Percentiles rank a stretch among this genome's conserved stretches.
Evolutionary conservation across 2,113 vertebrate genomes (phyloP).

Genomic region (Dicerorhinus sumatrensis): DNA sequence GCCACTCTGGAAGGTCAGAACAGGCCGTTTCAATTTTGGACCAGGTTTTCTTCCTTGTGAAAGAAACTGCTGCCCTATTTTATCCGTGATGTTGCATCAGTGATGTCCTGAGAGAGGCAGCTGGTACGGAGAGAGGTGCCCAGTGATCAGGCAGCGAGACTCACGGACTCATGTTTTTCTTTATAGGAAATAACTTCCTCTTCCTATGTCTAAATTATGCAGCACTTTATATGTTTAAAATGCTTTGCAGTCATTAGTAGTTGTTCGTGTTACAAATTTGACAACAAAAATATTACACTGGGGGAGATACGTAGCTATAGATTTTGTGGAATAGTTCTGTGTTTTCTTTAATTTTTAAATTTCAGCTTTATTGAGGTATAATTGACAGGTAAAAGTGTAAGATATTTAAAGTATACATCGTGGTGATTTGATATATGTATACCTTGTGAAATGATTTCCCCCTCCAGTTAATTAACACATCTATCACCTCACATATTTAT

Average conservation of each 20-base stretch:
- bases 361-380: neutral
- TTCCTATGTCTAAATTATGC: neutral
- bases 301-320: neutral
- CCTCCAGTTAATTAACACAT: neutral
- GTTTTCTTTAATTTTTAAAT: neutral
- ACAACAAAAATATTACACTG: neutral
- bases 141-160: neutral
- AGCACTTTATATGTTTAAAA: constrained; percentile 5
- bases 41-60: neutral
- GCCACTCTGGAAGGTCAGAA: constrained; percentile 35
- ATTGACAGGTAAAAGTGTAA: neutral
- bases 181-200: neutral
- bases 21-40: neutral
- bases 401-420: neutral
- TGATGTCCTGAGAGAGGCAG: neutral
- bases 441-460: neutral
- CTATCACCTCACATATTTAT: neutral
- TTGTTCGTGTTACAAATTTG: neutral
- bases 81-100: neutral
- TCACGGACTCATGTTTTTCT: neutral
- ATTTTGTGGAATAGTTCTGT: neutral
- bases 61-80: neutral
- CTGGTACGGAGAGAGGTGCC: neutral
- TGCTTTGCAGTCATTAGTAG: neutral
- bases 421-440: neutral